Evolutionary conservation across 2,797 vertebrate genomes (phyloP), one percentile per base, ranked within the genome.

Genomic region (Acanthurus lineatus): DNA sequence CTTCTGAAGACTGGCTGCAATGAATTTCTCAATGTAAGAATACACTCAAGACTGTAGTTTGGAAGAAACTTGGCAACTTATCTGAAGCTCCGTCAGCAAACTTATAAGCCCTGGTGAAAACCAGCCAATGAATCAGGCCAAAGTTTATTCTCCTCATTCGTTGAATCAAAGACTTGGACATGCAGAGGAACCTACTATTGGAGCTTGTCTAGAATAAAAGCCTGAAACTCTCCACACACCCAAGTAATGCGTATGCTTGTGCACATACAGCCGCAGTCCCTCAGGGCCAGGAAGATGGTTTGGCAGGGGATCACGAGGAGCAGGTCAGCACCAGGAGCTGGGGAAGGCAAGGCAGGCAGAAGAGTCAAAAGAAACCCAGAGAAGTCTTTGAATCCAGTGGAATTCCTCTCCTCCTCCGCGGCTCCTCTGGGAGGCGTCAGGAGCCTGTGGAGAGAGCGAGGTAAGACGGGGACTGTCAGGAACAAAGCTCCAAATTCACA

Each of bases 401-500:
- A 94, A 95, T 95, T 95, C 91, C 92, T 94, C 92, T 94, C 93
- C 92, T 94, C 94, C 91, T 94, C 86, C 74, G 73, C 89, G 72
- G 89, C 86, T 93, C 94, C 93, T 95, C 88, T 92, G 93, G 94
- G 95, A 95, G 91, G 91, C 92, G 86, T 92, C 93, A 90, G 89
- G 82, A 94, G 94, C 94, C 94, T 93, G 93, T 91, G 92, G 93
- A 94, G 94, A 93, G 94, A 93, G 94, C 85, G 84, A 94, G 93
- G 94, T 95, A 95, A 96, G 96, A 95, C 91, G 93, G 91, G 92
- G 93, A 93, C 95, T 96, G 96, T 96, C 96, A 96, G 94, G 94
- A 96, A 96, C 96, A 96, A 96, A 96, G 95, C 94, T 92, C 86
- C 90, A 94, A 94, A 96, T 94, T 96, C 94, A 94, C 94, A 94